Evolutionary conservation across 2,113 vertebrate genomes (phyloP), one percentile per base, ranked within the genome.

Genomic region (Sciurus niger): DNA sequence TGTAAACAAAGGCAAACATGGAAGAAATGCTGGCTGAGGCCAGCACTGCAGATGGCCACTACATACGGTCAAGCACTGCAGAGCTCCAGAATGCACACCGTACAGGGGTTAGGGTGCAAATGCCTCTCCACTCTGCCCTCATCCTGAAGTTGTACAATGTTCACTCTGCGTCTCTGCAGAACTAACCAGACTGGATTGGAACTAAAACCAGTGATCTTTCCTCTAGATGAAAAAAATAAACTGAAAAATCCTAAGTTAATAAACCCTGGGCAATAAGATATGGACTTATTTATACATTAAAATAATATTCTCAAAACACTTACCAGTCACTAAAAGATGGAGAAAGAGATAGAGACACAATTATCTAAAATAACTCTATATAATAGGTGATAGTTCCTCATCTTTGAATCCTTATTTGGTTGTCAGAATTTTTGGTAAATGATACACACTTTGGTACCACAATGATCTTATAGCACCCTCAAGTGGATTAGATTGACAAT

Each of bases 401-500:
- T 46, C 4, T 24, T 34, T 37, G 32, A 93, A 70, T 90, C 53
- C 51, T 85, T 43, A 5, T 86, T 94, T 80, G 90, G 73, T 92
- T 82, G 40, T 20, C 63, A 79, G 46, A 60, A 25, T 85, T 94
- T 88, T 73, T 93, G 37, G 34, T n/a, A 82, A 95, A 91, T 24
- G 32, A 55, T 17, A 28, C 34, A 37, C 32, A 93, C 43, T 84
- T 32, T 87, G 70, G 78, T 93, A 82, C 14, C 30, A 95, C 40
- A 85, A 85, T 96, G 91, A 97, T 98, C 96, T 95, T 95, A 92
- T 18, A 95, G 96, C 97, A 93, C 98, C 98, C 97, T 97, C 98
- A 95, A 92, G 97, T 98, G 98, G 97, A 93, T 72, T 77, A 84
- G 20, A 82, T 37, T 78, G 73, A 86, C 70, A 86, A 28, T 87